Conservation (phyloP, 2,888 invertebrate genomes). For the Hoplodrina blanda region DNA sequence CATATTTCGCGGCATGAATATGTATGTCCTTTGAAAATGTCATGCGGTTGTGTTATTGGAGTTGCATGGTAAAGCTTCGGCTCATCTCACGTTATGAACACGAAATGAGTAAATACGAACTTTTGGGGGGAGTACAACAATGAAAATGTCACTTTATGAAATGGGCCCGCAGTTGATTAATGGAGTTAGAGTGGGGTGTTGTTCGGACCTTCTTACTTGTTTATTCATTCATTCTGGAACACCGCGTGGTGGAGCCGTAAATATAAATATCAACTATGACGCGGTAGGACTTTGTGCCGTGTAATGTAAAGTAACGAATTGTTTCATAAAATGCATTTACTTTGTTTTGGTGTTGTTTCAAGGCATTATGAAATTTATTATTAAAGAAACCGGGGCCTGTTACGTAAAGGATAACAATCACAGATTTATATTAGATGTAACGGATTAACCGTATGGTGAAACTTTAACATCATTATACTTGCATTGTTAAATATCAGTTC, state of each 20-base stretch:
- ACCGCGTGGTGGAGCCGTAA: slow-evolving; percentile 63
- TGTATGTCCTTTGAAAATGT: slow-evolving; percentile 60
- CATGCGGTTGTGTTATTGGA: slow-evolving; percentile 76
- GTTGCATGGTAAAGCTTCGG: slow-evolving; percentile 73
- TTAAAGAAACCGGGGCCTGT: background rate
- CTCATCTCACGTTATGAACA: slow-evolving; percentile 77
- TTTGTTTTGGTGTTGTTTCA: slow-evolving; percentile 22
- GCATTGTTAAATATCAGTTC: slow-evolving; percentile 14
- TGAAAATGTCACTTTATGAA: slow-evolving; percentile 90
- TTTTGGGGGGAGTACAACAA: slow-evolving; percentile 83
- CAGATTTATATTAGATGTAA: background rate
- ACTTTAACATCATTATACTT: slow-evolving; percentile 8
- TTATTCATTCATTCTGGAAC: slow-evolving; percentile 77
- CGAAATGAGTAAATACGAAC: slow-evolving; percentile 84
- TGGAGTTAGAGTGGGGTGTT: slow-evolving; percentile 79
- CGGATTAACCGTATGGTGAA: background rate
- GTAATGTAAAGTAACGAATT: slow-evolving; percentile 48
- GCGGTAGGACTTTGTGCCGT: slow-evolving; percentile 27
- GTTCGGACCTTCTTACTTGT: slow-evolving; percentile 81
- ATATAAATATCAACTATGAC: slow-evolving; percentile 69
- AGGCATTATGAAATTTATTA: slow-evolving; percentile 6
- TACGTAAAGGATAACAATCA: background rate
- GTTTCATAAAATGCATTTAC: slow-evolving; percentile 34
- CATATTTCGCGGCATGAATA: slow-evolving; percentile 52
- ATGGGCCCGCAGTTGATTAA: slow-evolving; percentile 86